Conservation (phyloP, 2,113 vertebrate species). For the Vombatus ursinus region DNA sequence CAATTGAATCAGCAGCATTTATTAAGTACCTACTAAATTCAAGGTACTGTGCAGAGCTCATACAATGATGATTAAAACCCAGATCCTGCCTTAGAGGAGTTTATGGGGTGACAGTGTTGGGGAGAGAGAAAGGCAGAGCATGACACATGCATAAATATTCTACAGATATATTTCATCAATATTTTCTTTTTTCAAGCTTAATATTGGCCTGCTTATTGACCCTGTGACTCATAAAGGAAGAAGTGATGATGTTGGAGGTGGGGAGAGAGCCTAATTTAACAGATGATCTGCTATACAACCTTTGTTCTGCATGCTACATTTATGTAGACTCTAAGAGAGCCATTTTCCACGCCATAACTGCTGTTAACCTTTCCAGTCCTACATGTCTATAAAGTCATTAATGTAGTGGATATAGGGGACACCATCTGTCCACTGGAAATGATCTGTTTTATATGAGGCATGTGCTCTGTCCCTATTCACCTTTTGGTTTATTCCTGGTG, state of each 20-base stretch:
- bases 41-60: background rate
- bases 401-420: constrained; percentile 49
- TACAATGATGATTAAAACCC: background rate
- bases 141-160: background rate
- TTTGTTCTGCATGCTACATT: constrained; percentile 33
- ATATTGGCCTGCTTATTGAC: constrained; percentile 28
- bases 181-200: constrained; percentile 23
- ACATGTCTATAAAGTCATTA: constrained; percentile 59
- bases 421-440: constrained; percentile 63
- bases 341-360: constrained; percentile 7
- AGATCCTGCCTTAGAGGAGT: background rate
- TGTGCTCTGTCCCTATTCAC: constrained; percentile 37
- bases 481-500: constrained; percentile 37
- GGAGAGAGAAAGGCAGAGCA: background rate
- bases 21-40: background rate
- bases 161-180: background rate
- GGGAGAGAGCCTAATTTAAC: background rate
- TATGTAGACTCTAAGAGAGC: constrained; percentile 35
- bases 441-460: constrained; percentile 61
- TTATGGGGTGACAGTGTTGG: background rate
- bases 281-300: constrained; percentile 7
- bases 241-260: background rate
- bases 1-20: background rate
- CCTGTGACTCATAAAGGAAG: constrained; percentile 15
- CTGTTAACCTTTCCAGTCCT: constrained; percentile 49